Conservation (phyloP, 23 tunicate species). For the Halocynthia roretzi region DNA sequence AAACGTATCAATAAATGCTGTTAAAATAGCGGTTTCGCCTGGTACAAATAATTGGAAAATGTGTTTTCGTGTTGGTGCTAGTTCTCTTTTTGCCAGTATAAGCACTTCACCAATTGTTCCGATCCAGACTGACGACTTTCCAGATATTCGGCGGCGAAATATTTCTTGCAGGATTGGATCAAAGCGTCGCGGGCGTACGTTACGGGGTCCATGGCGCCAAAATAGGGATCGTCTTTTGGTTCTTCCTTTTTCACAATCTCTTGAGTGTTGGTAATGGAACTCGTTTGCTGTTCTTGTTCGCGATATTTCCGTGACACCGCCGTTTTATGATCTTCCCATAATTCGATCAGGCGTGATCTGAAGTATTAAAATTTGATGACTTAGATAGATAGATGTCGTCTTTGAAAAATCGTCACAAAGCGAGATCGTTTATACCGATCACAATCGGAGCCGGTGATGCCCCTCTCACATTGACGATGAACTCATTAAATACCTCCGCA, state of each 20-base stretch:
- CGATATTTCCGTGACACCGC: neutral
- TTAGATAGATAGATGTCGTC: neutral
- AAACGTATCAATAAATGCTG: too few relatives aligned
- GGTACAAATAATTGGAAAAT: too few relatives aligned
- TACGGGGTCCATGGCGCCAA: constrained; percentile 2
- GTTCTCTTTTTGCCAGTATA: neutral
- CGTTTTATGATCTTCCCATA: neutral
- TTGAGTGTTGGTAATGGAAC: too few relatives aligned
- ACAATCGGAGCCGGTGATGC: neutral
- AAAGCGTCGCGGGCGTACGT: neutral
- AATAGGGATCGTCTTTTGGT: neutral
- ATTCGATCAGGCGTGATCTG: neutral
- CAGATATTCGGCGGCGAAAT: neutral
- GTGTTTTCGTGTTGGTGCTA: too few relatives aligned
- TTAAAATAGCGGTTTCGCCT: too few relatives aligned
- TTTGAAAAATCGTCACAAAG: neutral
- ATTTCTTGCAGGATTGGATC: constrained; percentile 9
- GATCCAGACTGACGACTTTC: neutral
- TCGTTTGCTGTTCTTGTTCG: neutral
- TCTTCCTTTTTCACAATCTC: neutral
- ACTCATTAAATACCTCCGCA: too few relatives aligned
- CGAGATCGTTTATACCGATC: too few relatives aligned
- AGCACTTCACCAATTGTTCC: neutral
- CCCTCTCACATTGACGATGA: neutral
- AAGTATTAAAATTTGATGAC: neutral